Percentiles rank a stretch among this genome's conserved stretches.
Conservation (phyloP, 1,140 invertebrate species). For the Neodiprion pinetum region DNA sequence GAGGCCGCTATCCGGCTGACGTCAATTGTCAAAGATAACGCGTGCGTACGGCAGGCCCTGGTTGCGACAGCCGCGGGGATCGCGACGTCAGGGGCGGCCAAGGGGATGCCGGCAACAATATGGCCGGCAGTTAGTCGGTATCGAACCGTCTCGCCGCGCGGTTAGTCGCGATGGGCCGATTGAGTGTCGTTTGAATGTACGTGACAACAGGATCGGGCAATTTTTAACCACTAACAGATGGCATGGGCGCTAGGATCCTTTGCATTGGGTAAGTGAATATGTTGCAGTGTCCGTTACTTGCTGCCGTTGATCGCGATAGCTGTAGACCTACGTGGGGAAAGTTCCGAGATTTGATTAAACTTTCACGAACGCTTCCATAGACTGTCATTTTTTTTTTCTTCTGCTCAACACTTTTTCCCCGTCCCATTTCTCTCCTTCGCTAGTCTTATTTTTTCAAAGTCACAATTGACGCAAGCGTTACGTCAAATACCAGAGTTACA, state of each 20-base stretch:
- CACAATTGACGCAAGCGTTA: conserved; percentile 2
- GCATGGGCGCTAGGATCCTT: conserved; percentile 2
- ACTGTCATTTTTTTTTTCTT: too few species aligned
- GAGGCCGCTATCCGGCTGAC: conserved; percentile 38
- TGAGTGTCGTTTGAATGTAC: not conserved
- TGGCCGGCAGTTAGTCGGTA: conserved; percentile 52
- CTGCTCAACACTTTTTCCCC: not conserved
- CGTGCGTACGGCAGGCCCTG: conserved; percentile 25
- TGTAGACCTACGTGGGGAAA: not conserved
- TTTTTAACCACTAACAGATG: not conserved
- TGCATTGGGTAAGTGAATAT: not conserved
- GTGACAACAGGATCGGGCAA: not conserved
- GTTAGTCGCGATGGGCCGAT: conserved; percentile 7
- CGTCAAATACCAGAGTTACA: not conserved
- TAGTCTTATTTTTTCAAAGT: not conserved
- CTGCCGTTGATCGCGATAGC: not conserved
- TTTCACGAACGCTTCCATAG: too few species aligned
- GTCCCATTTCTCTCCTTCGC: not conserved
- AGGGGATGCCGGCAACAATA: conserved; percentile 44
- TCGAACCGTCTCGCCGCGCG: conserved; percentile 45
- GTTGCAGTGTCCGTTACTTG: not conserved
- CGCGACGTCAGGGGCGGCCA: conserved; percentile 15
- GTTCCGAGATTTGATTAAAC: too few species aligned
- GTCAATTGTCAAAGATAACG: conserved; percentile 53
- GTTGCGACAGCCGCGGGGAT: not conserved